Evolutionary conservation across 2,888 invertebrate species (phyloP), one percentile per base, ranked within the genome.

Genomic region (Erpobdella octoculata): DNA sequence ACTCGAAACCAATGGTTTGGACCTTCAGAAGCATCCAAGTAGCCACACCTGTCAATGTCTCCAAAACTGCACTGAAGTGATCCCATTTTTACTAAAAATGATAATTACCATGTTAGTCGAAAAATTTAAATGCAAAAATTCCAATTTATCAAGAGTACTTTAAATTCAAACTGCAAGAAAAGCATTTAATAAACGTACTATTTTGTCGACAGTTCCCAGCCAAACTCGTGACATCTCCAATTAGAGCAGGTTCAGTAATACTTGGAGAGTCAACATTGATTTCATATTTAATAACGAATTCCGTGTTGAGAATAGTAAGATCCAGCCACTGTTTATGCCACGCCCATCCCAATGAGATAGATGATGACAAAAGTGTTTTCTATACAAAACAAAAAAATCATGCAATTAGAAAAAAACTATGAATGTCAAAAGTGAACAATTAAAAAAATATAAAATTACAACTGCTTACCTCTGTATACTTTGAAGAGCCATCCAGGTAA

Each of bases 271-370:
- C 25, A 2, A 72, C 68, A 5, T 66, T n/a, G 33, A 72, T 59
- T 28, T 38, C 53, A 18, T 38, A 25, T 18, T 41, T 38, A 15
- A n/a, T 6, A 25, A 35, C n/a, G 36, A 35, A 53, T 36, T 70
- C 70, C 35, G 0, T 58, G 68, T 35, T 4, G 36, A 37, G 18
- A 28, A 6, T 35, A 31, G 46, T 65, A 18, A 71, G 33, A 28
- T 66, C 36, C n/a, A 73, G 9, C 28, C 48, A 31, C 1, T 67
- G 71, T 31, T 48, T 67, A 31, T 73, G 73, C 73, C 73, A 73
- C n/a, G 28, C 5, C 8, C 31, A n/a, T 8, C 71, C 73, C 6
- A 73, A 46, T 3, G 67, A 21, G 18, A 15, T 31, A 6, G 33
- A 33, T 2, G 73, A 73, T n/a, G n/a, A n/a, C n/a, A n/a, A n/a